Evolutionary conservation across 35 echinoderm and acorn worm species (phyloP), one percentile per base, ranked within the genome.

Genomic region (Apostichopus parvimensis): DNA sequence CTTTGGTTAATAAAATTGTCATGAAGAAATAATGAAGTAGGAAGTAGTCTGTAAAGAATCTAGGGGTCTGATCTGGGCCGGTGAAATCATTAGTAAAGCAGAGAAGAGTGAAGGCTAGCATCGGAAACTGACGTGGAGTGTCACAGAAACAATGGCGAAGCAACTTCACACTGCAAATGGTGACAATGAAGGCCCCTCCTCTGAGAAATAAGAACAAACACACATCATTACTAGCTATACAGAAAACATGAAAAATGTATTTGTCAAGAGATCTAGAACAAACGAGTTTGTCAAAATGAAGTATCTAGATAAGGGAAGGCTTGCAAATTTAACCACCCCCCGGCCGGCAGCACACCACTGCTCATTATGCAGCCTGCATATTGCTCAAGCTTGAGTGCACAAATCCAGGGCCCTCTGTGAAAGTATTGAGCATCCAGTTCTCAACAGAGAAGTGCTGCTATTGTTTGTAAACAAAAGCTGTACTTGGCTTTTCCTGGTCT

Each of bases 11-110:
- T 77, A 99, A 53, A 52, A 99, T 95, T 53, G 97, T 94, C 97
- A 99, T 99, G 64, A 99, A 91, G 84, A 99, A 99, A 88, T 97
- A 97, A 60, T 97, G 91, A 66, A 97, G 79, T 57, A 97, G 93
- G 87, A 97, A 97, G 86, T 94, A 96, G 53, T 98, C 96, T 65
- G 87, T 92, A 53, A 95, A 78, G 86, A 95, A 89, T n/a, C 78
- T 84, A 14, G 71, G 53, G 21, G 71, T 59, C 18, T 55, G 18
- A 56, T 92, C 92, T 5, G 59, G 89, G 18, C 73, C 65, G 9
- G 90, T 61, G 65, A 82, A 94, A 61, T 99, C 97, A 93, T 88
- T 96, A 57, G 92, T 94, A 68, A 99, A 99, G 88, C 91, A 99
- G 4, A 99, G 93, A 21, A 94, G 95, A 23, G 97, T 99, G 89